Evolutionary conservation across 92 coral and sea anemone genomes (phyloP).

Genomic region (Hydrozoanthus gracilis): DNA sequence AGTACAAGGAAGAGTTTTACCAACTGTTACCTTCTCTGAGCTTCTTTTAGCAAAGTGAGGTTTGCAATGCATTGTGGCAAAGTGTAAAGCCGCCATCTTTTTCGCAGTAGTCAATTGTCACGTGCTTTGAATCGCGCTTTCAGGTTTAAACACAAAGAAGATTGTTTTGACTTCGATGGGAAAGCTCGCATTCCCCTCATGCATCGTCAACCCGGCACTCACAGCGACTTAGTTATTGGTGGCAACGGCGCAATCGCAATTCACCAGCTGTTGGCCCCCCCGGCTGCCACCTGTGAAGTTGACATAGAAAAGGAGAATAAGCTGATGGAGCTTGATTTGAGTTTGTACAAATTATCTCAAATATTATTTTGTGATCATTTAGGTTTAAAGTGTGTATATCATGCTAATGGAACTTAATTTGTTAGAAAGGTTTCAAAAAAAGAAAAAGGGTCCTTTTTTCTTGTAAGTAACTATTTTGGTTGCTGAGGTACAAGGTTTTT

Average conservation of each 20-base stretch:
- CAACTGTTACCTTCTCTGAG: too few species aligned
- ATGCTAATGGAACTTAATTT: too few species aligned
- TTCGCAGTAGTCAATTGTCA: neutral
- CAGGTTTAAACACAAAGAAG: neutral
- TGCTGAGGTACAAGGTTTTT: too few species aligned
- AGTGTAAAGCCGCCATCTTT: neutral
- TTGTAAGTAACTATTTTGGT: too few species aligned
- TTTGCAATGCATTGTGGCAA: neutral
- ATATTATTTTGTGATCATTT: too few species aligned
- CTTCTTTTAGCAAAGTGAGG: neutral
- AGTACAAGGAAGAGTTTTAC: too few species aligned
- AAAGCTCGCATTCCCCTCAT: neutral
- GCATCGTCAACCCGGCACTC: neutral
- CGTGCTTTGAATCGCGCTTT: neutral
- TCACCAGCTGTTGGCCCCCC: neutral
- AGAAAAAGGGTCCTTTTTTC: too few species aligned
- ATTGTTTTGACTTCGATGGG: neutral
- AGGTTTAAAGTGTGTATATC: too few species aligned
- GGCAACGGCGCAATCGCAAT: neutral
- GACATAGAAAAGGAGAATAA: too few species aligned
- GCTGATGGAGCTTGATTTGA: too few species aligned
- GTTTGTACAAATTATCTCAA: too few species aligned
- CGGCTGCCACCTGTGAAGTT: neutral
- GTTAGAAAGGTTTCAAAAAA: too few species aligned
- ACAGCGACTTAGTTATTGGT: neutral